Evolutionary conservation across 2,888 invertebrate genomes (phyloP).

Genomic region (Dromius quadrimaculatus): DNA sequence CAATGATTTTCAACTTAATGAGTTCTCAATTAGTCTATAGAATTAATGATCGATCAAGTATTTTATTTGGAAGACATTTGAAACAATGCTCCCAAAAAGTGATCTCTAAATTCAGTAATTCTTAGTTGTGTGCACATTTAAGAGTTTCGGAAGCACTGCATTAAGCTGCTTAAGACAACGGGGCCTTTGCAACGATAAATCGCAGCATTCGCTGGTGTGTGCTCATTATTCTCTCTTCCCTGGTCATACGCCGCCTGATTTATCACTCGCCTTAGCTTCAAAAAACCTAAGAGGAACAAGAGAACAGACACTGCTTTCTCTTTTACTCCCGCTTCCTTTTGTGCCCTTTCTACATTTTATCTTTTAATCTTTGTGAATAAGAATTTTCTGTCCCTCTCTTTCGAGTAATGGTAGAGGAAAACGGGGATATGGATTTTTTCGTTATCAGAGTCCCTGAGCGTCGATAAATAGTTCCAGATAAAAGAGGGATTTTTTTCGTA

Average conservation of each 20-base stretch:
- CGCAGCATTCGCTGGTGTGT: constrained; percentile 28
- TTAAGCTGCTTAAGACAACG: constrained; percentile 30
- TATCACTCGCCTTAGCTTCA: constrained; percentile 21
- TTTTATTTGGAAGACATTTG: too few species aligned
- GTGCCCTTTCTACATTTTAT: constrained; percentile 23
- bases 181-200: constrained; percentile 34
- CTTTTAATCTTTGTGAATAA: constrained; percentile 41
- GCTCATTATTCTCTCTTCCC: constrained; percentile 41
- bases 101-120: too few species aligned
- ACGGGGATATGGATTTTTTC: constrained; percentile 32
- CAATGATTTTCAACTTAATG: too few species aligned
- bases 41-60: too few species aligned
- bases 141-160: neutral
- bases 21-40: too few species aligned
- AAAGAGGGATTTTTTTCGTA: constrained; percentile 39
- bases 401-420: constrained; percentile 29
- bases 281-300: constrained; percentile 9
- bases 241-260: constrained; percentile 42
- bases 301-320: constrained; percentile 13
- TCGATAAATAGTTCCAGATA: constrained; percentile 44
- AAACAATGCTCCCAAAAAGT: too few species aligned
- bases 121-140: too few species aligned
- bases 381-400: constrained; percentile 32
- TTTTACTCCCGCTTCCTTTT: neutral
- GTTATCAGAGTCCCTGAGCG: constrained; percentile 40